Base-by-base conservation (phyloP, 64 coral and sea anemone genomes). In the Cladopsammia gracilis region DNA sequence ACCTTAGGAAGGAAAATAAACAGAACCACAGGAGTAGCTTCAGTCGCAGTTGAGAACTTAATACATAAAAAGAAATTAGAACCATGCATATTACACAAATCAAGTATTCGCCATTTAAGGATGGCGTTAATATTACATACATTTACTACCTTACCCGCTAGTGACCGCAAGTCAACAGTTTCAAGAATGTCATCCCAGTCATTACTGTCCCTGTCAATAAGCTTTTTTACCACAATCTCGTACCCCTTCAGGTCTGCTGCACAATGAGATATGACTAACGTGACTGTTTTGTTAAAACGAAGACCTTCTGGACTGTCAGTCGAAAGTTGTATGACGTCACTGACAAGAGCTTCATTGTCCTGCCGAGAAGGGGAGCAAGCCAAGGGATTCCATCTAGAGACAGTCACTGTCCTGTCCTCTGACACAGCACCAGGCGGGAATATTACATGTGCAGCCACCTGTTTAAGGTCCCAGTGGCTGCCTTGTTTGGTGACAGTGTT, bases 341-440 rank as follows among this genome's bases (percentile, higher is more conserved):
- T 82, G 0, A 82, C 59, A 10, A 82, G 15, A 10, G 78, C 78
- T 59, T 82, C 78, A 47, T 82, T 62, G 26, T 62, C 6, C 4
- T 62, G 13, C 15, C 64, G 34, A 62, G 78, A 58, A 46, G 78
- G 78, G 3, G 6, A 62, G 45, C 78, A 42, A 7, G 19, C 58
- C 7, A 15, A 20, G 3, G 59, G 10, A 6, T 64, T 64, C 78
- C 57, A 82, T 82, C 58, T 46, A 10, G 19, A 7, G 34, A 82
- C 56, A 10, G 78, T 62, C 59, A 82, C 4, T 43, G 4, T 42
- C 6, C 34, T 82, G 58, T 82, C 58, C 15, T 82, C 59, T 10
- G 34, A 18, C 7, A 82, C 78, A 46, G 59, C 57, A 59, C 45
- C 58, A n/a, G 58, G 78, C 10, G 78, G 58, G 43, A 82, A 82